Base-by-base conservation (phyloP, 2,888 invertebrate genomes). In the Chrysomela aeneicollis region DNA sequence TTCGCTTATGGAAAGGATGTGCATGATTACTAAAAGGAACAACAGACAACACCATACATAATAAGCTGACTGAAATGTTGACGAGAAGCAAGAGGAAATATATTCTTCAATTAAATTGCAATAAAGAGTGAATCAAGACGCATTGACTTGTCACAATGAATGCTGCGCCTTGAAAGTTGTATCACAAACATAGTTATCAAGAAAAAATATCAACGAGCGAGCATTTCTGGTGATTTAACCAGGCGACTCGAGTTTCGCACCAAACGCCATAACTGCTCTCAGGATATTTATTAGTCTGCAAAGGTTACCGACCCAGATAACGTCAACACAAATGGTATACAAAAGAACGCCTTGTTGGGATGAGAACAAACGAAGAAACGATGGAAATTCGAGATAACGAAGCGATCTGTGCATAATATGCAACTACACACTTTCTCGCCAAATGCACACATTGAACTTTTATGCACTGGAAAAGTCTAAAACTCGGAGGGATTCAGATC, bases 241-340 rank as follows among this genome's bases (percentile, higher is more conserved):
- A 32, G 42, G 57, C 8, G 42, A 15, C 42, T 15, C 2, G 42
- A 15, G 42, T 42, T 57, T 57, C 30, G 57, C 57, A 57, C 42
- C 55, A 42, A 55, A 37, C 55, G 42, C 57, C 10, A 37, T 49
- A 42, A 42, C n/a, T 42, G 42, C 42, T 10, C 26, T 35, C 46
- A 17, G 46, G 46, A 62, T 32, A 58, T 62, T 60, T 65, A 65
- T 65, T 65, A 59, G 61, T 65, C 61, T 65, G 61, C 37, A 47
- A 47, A 61, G 61, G 61, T 65, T 65, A 30, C 59, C 53, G 65
- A 65, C 59, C 65, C 61, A 61, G 49, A 61, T 65, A 59, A 54
- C 49, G 61, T 59, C 59, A 62, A 63, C 59, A 59, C 42, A 63
- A 58, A 59, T 57, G 46, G 46, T 57, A n/a, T n/a, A 57, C 57